Evolutionary conservation across 2,113 vertebrate genomes (phyloP).

Genomic region (Labeo rohita): DNA sequence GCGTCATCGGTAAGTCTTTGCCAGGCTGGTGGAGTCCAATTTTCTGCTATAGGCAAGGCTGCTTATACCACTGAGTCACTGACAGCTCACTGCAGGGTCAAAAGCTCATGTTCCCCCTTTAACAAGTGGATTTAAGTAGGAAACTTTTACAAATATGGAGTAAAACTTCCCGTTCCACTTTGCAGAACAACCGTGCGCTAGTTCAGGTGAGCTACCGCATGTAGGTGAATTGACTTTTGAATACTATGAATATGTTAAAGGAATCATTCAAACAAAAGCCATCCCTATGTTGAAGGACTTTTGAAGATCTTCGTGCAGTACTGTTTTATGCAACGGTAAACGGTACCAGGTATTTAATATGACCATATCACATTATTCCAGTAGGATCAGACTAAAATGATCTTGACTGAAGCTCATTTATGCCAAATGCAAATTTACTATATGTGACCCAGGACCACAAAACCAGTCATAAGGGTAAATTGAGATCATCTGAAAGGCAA

Average conservation of each 20-base stretch:
- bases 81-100: conserved; percentile 14
- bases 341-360: neutral
- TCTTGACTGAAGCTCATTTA: neutral
- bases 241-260: neutral
- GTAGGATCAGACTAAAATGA: no score
- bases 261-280: neutral
- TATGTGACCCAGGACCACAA: no score
- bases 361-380: no score
- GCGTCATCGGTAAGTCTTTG: neutral
- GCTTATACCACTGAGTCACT: neutral
- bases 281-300: no score
- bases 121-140: neutral
- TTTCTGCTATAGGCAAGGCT: conserved; percentile 5
- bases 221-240: neutral
- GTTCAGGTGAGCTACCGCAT: neutral
- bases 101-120: neutral
- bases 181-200: neutral
- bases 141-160: neutral
- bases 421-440: neutral
- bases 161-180: neutral
- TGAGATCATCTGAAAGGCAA: no score
- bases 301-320: no score
- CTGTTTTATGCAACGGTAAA: neutral
- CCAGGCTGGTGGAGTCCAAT: conserved; percentile 16
- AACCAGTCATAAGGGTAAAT: no score